Evolutionary conservation across 2,888 invertebrate genomes (phyloP), one percentile per base, ranked within the genome.

Genomic region (Deilephila porcellus): DNA sequence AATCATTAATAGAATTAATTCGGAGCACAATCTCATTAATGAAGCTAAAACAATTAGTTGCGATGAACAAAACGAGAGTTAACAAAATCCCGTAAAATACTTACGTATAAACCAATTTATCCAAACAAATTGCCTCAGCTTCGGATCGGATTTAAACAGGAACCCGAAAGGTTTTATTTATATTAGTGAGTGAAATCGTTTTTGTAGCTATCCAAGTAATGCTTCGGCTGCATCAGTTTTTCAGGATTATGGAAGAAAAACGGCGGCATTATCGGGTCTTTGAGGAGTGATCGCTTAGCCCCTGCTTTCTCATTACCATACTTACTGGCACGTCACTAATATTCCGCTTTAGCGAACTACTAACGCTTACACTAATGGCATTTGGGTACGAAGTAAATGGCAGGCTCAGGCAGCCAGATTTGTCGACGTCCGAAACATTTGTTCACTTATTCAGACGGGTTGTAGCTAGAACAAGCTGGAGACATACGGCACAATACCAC

Each of bases 161-260:
- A 86, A 83, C 81, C 83, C 83, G 75, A 83, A 85, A 83, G 84
- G 87, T 86, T 88, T 88, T 89, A 88, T 89, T 89, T 90, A 87
- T 88, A 86, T 89, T 88, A 86, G 86, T 86, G 81, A 83, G 70
- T 71, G 81, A 81, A 83, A 86, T 81, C 85, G 87, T 87, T 89
- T 87, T 88, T 87, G 86, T 85, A 86, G 84, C 86, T 82, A 76
- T 85, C 83, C 84, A 79, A 82, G 85, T 88, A 88, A 88, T 83
- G 83, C 86, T 78, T 79, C 79, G 83, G 85, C 84, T 87, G 87
- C 88, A 86, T 89, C 89, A 91, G 89, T 91, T 92, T 91, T 92
- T 92, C 91, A 91, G 90, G 92, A 92, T 93, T 92, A 92, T 90
- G 87, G 88, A 89, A 91, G 92, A 93, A 88, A 91, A 91, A 92